Conservation (phyloP, 2,797 vertebrate species). For the Danio kyathit region DNA sequence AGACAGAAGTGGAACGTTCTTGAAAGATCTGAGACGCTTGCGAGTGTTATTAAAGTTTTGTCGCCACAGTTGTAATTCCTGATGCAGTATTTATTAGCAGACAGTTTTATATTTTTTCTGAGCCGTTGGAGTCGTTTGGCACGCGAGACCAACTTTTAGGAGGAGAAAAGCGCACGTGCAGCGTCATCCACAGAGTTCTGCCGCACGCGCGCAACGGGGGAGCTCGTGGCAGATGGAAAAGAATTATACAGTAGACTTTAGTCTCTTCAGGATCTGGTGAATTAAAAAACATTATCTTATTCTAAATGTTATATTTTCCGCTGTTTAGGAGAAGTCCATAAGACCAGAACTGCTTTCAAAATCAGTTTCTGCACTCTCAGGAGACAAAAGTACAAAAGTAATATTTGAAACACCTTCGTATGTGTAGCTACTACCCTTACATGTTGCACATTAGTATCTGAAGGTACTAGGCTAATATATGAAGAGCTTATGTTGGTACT, state of each 20-base stretch:
- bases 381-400: too few relatives aligned
- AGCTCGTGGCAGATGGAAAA: constrained; percentile 3
- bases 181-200: neutral
- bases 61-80: neutral
- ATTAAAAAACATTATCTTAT: neutral
- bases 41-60: neutral
- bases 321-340: neutral
- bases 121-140: neutral
- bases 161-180: constrained; percentile 12
- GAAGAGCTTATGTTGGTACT: too few relatives aligned
- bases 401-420: too few relatives aligned
- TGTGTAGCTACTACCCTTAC: too few relatives aligned
- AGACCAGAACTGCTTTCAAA: neutral
- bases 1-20: constrained; percentile 5
- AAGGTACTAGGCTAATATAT: too few relatives aligned
- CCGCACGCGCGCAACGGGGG: neutral
- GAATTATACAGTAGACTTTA: constrained; percentile 1
- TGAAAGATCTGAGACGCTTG: neutral
- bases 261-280: neutral
- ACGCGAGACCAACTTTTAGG: neutral
- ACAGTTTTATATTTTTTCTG: constrained; percentile 15
- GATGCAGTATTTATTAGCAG: neutral
- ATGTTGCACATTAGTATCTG: too few relatives aligned
- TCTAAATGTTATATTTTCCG: neutral
- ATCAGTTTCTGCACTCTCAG: neutral